Evolutionary conservation across 2,113 vertebrate genomes (phyloP).

Genomic region (Elachura formosa): DNA sequence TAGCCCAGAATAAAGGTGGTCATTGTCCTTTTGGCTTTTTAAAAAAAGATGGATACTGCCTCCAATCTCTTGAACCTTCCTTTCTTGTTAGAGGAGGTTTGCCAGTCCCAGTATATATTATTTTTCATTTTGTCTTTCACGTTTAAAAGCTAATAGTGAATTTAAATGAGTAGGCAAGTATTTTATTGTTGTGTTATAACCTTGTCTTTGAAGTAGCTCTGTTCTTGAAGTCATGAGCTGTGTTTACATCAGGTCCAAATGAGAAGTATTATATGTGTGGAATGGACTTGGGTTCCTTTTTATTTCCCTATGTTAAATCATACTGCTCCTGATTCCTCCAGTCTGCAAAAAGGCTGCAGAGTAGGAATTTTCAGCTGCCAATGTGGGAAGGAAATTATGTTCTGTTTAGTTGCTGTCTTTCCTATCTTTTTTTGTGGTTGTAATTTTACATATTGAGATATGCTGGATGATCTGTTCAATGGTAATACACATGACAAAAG

Average conservation of each 20-base stretch:
- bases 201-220: background rate
- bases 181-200: background rate
- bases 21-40: background rate
- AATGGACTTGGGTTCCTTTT: background rate
- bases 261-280: background rate
- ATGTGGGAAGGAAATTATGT: background rate
- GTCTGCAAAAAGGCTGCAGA: background rate
- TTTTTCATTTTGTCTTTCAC: background rate
- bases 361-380: background rate
- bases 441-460: background rate
- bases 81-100: background rate
- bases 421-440: background rate
- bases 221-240: background rate
- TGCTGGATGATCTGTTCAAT: background rate
- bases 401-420: background rate
- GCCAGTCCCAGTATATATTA: background rate
- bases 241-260: background rate
- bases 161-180: background rate
- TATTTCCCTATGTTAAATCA: background rate
- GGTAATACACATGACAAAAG: background rate
- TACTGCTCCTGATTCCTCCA: background rate
- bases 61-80: background rate
- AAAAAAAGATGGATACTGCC: background rate
- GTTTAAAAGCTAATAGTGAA: background rate
- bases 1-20: background rate